Base-by-base conservation (phyloP, 2,113 vertebrate species). In the Gobio gobio region DNA sequence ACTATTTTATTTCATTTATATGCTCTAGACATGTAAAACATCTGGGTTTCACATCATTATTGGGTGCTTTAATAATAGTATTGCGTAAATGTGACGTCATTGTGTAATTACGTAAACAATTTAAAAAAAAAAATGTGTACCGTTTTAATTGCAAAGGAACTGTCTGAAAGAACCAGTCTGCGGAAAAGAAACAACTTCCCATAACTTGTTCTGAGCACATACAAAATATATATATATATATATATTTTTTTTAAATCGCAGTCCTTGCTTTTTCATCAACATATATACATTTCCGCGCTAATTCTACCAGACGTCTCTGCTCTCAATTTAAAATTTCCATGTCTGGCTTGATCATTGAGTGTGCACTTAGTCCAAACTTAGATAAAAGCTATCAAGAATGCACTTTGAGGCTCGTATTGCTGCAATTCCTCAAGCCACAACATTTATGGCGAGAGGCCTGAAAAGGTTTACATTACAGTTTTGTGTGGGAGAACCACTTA, bases 301-400 rank as follows among this genome's bases (percentile, higher is more conserved):
- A 78, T 66, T 81, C n/a, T 24, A 72, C 47, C 78, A 79, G 54
- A 86, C 68, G 81, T 56, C 58, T 79, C 6, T 85, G 78, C 9
- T 66, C 20, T 58, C 40, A 36, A 75, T 49, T 78, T 22, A 43
- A 85, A 86, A 87, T 90, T 90, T 91, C 87, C 85, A 90, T 59
- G 84, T 88, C 87, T 84, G 78, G 84, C 88, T 90, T 85, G 83
- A 91, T 92, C 90, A 90, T 88, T 51, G 90, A 91, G 80, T 45
- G 3, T 18, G 26, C 86, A 82, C 90, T 93, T 68, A 79, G 80
- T 72, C 88, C 88, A 93, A 92, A 92, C 90, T 88, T 90, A 93
- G 91, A 92, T 93, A 94, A 95, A 93, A 93, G 64, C 86, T 86
- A 89, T 86, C 86, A 90, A 92, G 89, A 90, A 93, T 91, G 90